phyloP scores from a whole-genome alignment of 2,113 vertebrate species.

The Tonatia bakeri region DNA sequence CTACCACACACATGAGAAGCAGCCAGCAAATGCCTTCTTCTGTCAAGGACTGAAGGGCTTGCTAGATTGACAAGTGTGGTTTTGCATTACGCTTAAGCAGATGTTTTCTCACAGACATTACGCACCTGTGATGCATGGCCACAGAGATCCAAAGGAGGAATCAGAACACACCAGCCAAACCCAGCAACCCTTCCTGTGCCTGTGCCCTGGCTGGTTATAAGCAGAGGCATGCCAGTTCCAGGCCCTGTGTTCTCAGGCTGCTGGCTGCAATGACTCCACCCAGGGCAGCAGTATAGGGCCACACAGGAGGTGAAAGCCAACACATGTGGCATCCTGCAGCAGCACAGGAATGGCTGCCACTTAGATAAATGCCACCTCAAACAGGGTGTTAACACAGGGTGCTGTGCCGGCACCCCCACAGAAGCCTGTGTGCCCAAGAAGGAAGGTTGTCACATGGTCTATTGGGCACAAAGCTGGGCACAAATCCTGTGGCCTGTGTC shows the following conservation, averaged over 20 bases:
- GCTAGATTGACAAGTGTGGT: slow-evolving; percentile 40
- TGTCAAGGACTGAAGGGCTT: background rate
- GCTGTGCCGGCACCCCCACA: fast-evolving
- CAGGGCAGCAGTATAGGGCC: background rate
- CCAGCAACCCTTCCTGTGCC: background rate
- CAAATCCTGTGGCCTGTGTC: background rate
- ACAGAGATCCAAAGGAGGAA: background rate
- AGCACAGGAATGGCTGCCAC: background rate
- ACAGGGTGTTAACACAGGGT: background rate
- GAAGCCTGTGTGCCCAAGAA: background rate
- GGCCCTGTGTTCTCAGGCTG: background rate
- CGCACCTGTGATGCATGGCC: background rate
- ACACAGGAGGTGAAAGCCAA: background rate
- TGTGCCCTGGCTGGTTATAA: background rate
- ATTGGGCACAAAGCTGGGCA: fast-evolving
- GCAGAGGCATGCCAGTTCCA: no score
- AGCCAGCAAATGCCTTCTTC: background rate
- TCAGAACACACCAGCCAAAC: background rate
- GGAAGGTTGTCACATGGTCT: fast-evolving
- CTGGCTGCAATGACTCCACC: background rate
- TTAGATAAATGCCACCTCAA: background rate
- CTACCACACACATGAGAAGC: background rate
- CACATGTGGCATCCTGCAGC: background rate
- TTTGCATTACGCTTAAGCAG: slow-evolving; percentile 53
- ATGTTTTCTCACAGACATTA: slow-evolving; percentile 55